Conservation (phyloP, 2,797 vertebrate genomes). For the Pangasius larnaudii region DNA sequence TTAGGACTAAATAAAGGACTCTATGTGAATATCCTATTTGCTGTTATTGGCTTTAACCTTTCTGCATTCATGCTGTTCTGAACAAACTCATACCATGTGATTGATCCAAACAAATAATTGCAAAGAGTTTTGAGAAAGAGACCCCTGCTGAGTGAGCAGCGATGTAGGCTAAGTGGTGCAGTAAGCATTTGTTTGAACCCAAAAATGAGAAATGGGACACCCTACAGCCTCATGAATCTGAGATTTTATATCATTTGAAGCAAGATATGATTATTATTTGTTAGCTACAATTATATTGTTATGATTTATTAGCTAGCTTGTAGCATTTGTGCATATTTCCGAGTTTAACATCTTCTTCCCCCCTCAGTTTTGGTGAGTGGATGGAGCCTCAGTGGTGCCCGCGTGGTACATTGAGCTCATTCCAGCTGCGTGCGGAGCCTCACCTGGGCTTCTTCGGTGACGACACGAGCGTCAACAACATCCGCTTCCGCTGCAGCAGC, state of each 20-base stretch:
- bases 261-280: background rate
- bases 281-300: background rate
- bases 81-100: background rate
- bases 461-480: conserved; percentile 70
- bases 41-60: background rate
- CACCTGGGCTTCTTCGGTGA: conserved; percentile 63
- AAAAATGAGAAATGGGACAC: no score
- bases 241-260: background rate
- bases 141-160: no score
- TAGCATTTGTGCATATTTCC: background rate
- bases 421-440: conserved; percentile 74
- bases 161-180: no score
- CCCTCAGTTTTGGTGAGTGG: conserved; percentile 72
- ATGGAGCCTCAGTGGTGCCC: conserved; percentile 71
- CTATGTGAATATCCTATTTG: background rate
- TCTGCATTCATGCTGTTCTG: background rate
- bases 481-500: conserved; percentile 75
- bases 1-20: background rate
- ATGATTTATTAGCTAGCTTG: background rate
- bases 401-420: conserved; percentile 63
- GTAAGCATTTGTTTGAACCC: no score
- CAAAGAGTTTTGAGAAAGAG: background rate
- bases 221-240: background rate
- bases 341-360: background rate
- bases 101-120: background rate